Base-by-base conservation (phyloP, 1,140 invertebrate genomes). In the Drosophila ananassae region DNA sequence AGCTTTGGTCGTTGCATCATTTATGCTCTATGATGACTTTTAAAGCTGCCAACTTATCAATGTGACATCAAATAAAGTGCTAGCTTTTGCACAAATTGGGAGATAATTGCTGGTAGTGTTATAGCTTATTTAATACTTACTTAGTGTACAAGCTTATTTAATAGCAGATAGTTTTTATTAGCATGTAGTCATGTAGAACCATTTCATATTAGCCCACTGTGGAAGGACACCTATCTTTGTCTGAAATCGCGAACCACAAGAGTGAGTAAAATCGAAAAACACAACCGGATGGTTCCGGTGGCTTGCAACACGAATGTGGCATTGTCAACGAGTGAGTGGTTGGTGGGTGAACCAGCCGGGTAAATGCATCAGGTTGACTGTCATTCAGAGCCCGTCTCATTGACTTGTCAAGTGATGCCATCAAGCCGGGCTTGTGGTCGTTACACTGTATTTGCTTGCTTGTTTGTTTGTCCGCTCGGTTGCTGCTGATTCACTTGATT, bases 331-430 rank as follows among this genome's bases (percentile, higher is more conserved):
- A 13, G 41, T 9, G n/a, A 44, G n/a, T 46, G 32, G 30, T 34
- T 37, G 44, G 62, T 8, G 41, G 34, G 24, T 52, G 59, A 25
- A 63, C 12, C 44, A 21, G 46, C 39, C 25, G 46, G 34, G 17
- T 28, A 32, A 22, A 30, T 28, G 30, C 28, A 48, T 37, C 64
- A 55, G 55, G 30, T 48, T 71, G 69, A 54, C 51, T 73, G 51
- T 32, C 50, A 59, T 39, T 73, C 64, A 25, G 52, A 12, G 46
- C 39, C 53, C 69, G 69, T 73, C 58, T 56, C 71, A 73, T 73
- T 73, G 71, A 73, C 71, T 73, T 73, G 71, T 73, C 71, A 73
- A 62, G 71, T 62, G 58, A 71, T 71, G 63, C 67, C 69, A 71
- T 71, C 67, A 69, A 69, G 67, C 28, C 51, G 32, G 66, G 66